Conservation (phyloP, 2,888 invertebrate genomes). For the Sinohyriopsis cumingii region DNA sequence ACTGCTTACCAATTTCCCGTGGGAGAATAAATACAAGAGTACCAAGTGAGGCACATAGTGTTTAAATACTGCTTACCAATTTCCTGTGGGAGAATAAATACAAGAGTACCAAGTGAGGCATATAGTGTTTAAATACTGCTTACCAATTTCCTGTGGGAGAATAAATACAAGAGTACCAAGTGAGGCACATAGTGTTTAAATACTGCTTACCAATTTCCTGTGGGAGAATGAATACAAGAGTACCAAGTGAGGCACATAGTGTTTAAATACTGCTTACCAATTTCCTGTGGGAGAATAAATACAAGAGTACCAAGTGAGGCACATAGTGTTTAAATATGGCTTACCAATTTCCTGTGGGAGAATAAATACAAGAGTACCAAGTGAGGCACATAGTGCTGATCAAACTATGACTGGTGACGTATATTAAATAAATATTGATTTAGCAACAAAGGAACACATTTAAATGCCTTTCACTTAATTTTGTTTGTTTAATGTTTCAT, state of each 20-base stretch:
- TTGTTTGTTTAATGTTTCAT: no score
- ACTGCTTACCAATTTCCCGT: slow-evolving; percentile 81
- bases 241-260: slow-evolving; percentile 76
- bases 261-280: slow-evolving; percentile 86
- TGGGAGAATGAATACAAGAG: slow-evolving; percentile 2
- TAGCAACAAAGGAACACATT: neutral
- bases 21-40: slow-evolving; percentile 1
- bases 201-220: slow-evolving; percentile 83
- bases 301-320: neutral
- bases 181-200: slow-evolving; percentile 82
- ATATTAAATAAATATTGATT: neutral
- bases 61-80: slow-evolving; percentile 86
- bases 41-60: slow-evolving; percentile 76
- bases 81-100: slow-evolving; percentile 70
- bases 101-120: neutral
- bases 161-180: neutral
- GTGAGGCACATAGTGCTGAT: neutral
- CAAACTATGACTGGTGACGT: neutral
- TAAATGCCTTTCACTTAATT: neutral
- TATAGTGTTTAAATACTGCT: slow-evolving; percentile 87
- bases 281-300: slow-evolving; percentile 72
- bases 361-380: neutral
- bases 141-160: slow-evolving; percentile 77
- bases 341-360: slow-evolving; percentile 78
- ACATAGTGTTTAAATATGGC: slow-evolving; percentile 87